Evolutionary conservation across 1,140 invertebrate species (phyloP), one percentile per base, ranked within the genome.

Genomic region (Globodera ellingtonae): DNA sequence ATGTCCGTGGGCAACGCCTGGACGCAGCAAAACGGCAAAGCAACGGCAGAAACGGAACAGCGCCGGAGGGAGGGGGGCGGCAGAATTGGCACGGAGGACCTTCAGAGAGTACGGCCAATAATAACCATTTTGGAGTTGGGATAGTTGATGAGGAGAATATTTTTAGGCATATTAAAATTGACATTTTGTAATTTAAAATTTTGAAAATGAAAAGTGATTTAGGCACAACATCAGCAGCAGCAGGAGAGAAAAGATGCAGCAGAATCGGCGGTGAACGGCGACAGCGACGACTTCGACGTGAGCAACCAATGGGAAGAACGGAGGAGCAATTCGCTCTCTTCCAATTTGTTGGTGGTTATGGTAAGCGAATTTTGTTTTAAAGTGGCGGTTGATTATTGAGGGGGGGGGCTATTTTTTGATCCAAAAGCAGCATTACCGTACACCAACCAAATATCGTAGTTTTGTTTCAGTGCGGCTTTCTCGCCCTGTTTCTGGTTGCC

Each of bases 301-400:
- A 15, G 56, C 24, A 65, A 77, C 69, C 21, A 62, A 5, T 77
- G 75, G 75, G 75, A 76, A 44, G 52, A 76, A 18, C 75, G 62
- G 24, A 9, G 75, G 24, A 47, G 6, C 50, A 62, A 18, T 18
- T 67, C 75, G 15, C 18, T 77, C 7, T 44, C 75, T n/a, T 46
- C 62, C 6, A 10, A 24, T 9, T 5, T 77, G 47, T 7, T 77
- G 48, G 21, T 77, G 24, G 75, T 65, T 21, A 69, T 69, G 75
- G 75, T 75, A 50, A 75, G 10, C 7, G 44, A 35, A 35, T n/a
- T n/a, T n/a, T n/a, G n/a, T n/a, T n/a, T n/a, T n/a, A n/a, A n/a
- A n/a, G n/a, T n/a, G n/a, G n/a, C n/a, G n/a, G n/a, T n/a, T n/a
- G n/a, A n/a, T n/a, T n/a, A n/a, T n/a, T n/a, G n/a, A n/a, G n/a